Evolutionary conservation across 2,888 invertebrate genomes (phyloP).

Genomic region (Muscina levida): DNA sequence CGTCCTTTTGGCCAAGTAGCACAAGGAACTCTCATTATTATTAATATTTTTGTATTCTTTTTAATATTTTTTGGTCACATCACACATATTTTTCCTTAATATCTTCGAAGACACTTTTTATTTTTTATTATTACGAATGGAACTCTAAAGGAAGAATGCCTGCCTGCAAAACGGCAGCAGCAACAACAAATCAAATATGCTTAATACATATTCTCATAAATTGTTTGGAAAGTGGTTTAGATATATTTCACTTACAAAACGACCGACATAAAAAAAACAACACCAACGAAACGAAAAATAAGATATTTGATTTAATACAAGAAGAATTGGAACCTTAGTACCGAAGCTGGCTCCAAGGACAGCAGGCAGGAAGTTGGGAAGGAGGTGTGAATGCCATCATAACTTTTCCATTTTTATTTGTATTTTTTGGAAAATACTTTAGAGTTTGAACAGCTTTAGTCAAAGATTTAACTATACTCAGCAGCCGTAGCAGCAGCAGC

Average conservation of each 20-base stretch:
- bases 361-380: not conserved
- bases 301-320: conserved; percentile 56
- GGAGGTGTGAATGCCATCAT: conserved; percentile 50
- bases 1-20: not conserved
- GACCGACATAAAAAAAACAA: conserved; percentile 13
- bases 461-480: conserved; percentile 16
- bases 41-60: conserved; percentile 12
- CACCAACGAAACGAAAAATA: not conserved
- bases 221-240: conserved; percentile 49
- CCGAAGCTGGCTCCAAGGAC: not conserved
- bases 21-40: conserved; percentile 15
- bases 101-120: conserved; percentile 41
- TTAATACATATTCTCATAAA: conserved; percentile 48
- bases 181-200: conserved; percentile 32
- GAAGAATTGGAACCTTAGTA: not conserved
- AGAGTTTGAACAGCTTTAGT: conserved; percentile 26
- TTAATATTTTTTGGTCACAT: not conserved
- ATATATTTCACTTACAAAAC: conserved; percentile 51
- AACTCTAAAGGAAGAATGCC: not conserved
- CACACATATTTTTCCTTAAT: conserved; percentile 47
- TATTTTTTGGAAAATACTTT: conserved; percentile 40
- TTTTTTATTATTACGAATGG: conserved; percentile 25
- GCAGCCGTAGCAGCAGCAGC: not conserved
- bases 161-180: not conserved
- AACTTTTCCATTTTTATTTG: conserved; percentile 36